These are phyloP conservation scores for Diuraphis noxia DNA, from an alignment of 1,140 invertebrate species.

Conservation along the genomic window DNA sequence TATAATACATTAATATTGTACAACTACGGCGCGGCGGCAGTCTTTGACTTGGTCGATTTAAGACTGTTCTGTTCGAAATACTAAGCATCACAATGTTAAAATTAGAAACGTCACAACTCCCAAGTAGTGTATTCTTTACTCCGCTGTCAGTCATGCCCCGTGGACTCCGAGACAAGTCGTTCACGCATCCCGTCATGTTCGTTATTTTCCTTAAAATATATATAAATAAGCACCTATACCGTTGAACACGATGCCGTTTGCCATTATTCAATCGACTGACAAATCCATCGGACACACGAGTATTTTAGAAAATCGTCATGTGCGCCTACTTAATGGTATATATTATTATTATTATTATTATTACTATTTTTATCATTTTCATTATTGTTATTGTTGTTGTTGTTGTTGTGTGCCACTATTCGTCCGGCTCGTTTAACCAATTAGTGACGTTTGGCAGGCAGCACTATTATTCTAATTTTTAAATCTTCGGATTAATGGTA, in stretches of 20 bases:
- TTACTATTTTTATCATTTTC: too few species aligned
- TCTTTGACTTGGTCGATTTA: conserved; percentile 15
- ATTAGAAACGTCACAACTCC: conserved; percentile 33
- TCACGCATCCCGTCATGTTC: background rate
- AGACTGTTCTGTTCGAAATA: background rate
- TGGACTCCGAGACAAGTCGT: background rate
- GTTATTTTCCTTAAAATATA: background rate
- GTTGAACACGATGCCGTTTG: background rate
- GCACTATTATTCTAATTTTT: background rate
- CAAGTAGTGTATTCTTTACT: background rate
- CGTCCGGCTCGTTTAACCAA: background rate
- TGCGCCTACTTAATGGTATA: too few species aligned
- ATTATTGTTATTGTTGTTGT: too few species aligned
- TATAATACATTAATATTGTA: background rate
- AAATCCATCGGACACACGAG: background rate
- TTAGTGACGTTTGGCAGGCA: background rate
- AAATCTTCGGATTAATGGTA: background rate
- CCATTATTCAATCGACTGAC: background rate
- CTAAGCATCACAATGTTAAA: conserved; percentile 2
- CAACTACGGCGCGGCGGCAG: background rate
- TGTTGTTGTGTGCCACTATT: background rate
- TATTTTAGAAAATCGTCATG: background rate
- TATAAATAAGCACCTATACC: background rate
- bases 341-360: too few species aligned
- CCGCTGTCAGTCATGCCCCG: background rate